These are phyloP conservation scores for Aricia agestis DNA, from an alignment of 1,140 invertebrate genomes.

Conservation along the genomic window DNA sequence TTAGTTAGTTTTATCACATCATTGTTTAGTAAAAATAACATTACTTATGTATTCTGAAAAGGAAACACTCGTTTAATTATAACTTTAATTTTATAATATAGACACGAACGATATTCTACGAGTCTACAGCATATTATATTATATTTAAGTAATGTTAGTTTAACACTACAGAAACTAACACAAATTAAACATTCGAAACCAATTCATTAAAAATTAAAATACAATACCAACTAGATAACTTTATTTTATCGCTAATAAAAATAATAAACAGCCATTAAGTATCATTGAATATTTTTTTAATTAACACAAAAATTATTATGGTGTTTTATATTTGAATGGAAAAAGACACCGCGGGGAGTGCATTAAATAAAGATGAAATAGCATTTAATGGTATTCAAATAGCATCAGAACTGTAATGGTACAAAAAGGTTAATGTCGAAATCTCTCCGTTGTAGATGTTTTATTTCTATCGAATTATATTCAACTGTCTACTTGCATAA, in stretches of 20 bases:
- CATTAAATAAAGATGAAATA: background rate
- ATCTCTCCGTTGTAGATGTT: background rate
- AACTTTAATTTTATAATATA: too few species aligned
- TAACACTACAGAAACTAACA: background rate
- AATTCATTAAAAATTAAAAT: slow-evolving; percentile 2
- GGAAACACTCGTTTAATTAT: too few species aligned
- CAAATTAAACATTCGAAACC: background rate
- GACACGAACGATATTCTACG: too few species aligned
- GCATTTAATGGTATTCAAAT: slow-evolving; percentile 1
- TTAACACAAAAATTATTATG: background rate
- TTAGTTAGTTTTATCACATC: too few species aligned
- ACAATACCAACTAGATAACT: background rate
- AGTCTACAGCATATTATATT: too few species aligned
- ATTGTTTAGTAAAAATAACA: too few species aligned
- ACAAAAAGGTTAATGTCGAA: slow-evolving; percentile 1
- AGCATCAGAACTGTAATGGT: background rate
- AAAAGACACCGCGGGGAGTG: background rate
- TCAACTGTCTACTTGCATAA: background rate
- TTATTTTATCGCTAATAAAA: background rate
- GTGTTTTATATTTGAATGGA: background rate
- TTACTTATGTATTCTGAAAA: too few species aligned
- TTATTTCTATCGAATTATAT: background rate
- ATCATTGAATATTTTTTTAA: background rate
- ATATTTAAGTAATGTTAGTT: too few species aligned
- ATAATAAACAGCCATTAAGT: background rate